Percentiles rank a stretch among this genome's conserved stretches.
phyloP scores from a whole-genome alignment of 2,888 invertebrate species.

The Buathra laborator region DNA sequence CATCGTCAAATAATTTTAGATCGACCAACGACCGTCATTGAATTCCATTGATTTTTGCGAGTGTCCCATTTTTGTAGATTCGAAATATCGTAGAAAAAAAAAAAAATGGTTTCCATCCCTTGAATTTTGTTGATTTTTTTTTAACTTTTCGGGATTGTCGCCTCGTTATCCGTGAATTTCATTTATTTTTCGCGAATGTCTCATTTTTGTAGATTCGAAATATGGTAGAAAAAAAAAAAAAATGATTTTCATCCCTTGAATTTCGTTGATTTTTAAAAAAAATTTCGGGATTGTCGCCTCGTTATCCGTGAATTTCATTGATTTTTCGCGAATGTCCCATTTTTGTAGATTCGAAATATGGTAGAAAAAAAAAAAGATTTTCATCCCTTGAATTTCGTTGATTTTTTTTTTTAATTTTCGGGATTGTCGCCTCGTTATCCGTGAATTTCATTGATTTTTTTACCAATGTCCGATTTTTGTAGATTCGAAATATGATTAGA shows the following conservation, averaged over 20 bases:
- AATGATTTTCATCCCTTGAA: too few relatives aligned
- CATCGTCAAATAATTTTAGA: slow-evolving; percentile 68
- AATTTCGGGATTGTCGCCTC: neutral
- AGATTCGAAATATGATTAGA: too few relatives aligned
- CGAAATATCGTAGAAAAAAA: neutral
- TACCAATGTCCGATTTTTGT: too few relatives aligned
- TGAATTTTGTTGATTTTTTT: neutral
- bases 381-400: neutral
- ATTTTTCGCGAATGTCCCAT: neutral
- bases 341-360: neutral
- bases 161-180: slow-evolving; percentile 31
- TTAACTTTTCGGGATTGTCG: neutral
- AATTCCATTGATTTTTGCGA: slow-evolving; percentile 20
- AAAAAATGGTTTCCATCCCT: neutral
- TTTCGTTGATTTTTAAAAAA: too few relatives aligned
- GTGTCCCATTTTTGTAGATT: neutral
- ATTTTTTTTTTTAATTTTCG: neutral
- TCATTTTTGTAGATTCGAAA: neutral
- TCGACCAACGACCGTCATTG: slow-evolving; percentile 33
- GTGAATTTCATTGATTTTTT: too few relatives aligned
- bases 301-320: slow-evolving; percentile 40
- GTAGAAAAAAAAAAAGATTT: neutral
- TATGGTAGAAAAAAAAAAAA: neutral
- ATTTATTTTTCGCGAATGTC: neutral
- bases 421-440: neutral